A percentile compares a stretch with the other conserved stretches of the same genome.
Evolutionary conservation across 2,797 vertebrate species (phyloP).

Genomic region (Hirundo rustica): DNA sequence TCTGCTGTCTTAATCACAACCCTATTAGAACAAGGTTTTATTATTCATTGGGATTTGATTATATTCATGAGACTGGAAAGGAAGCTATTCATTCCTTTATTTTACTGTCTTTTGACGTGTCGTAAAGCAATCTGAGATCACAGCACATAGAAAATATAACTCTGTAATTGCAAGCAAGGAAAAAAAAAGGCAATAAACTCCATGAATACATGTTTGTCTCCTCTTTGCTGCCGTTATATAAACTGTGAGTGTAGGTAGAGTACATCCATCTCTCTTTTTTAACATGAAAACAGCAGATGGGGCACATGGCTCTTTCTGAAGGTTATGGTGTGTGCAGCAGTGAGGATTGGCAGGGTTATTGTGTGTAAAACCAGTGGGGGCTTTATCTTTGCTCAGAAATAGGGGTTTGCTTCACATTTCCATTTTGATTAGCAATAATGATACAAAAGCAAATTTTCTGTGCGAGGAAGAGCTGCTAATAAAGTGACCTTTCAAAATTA

Average conservation of each 20-base stretch:
- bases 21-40: constrained; percentile 49
- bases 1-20: constrained; percentile 60
- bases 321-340: constrained; percentile 40
- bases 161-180: neutral
- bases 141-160: neutral
- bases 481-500: constrained; percentile 69
- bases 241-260: constrained; percentile 12
- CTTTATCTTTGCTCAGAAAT: constrained; percentile 51
- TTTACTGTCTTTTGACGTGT: neutral
- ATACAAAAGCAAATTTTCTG: constrained; percentile 65
- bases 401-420: constrained; percentile 53
- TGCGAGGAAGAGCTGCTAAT: constrained; percentile 56
- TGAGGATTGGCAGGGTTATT: constrained; percentile 60
- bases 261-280: constrained; percentile 47
- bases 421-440: constrained; percentile 68
- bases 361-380: constrained; percentile 51
- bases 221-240: neutral
- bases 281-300: constrained; percentile 61
- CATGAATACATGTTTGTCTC: neutral
- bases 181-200: neutral
- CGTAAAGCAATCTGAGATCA: neutral
- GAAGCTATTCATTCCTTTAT: constrained; percentile 33
- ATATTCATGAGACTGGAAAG: constrained; percentile 38
- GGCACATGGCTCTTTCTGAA: constrained; percentile 48
- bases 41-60: constrained; percentile 60